Evolutionary conservation across 2,888 invertebrate species (phyloP), one percentile per base, ranked within the genome.

Genomic region (Tenthredo mesomela): DNA sequence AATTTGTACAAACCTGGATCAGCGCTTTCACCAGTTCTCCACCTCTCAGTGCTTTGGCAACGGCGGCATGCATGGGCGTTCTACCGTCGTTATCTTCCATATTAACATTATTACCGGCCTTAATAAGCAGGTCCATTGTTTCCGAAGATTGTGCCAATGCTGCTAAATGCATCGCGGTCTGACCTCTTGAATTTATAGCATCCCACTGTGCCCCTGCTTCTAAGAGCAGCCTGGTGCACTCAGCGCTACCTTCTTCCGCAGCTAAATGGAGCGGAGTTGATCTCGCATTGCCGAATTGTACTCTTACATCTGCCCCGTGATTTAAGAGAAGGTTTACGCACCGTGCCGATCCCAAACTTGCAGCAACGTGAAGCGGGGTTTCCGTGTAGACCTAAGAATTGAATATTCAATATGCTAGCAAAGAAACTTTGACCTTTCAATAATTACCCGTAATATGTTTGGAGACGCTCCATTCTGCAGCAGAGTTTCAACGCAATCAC

Each of bases 241-340:
- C 96, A 0, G 95, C 95, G 90, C 97, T 97, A 7, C 98, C 97
- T 89, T 98, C 98, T 91, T 98, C 97, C 0, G 98, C 97, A 6
- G 98, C 97, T 88, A 98, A 94, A 93, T 98, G 98, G 43, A 98
- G 93, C 1, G 98, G 97, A 0, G 98, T 98, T 82, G 96, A 95
- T 89, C 96, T 95, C 33, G 95, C 95, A 1, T 94, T 91, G 0
- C 97, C 97, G 87, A 96, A 94, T 86, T 97, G 96, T 0, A 97
- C 96, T 80, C 96, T 94, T 0, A 97, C 96, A 89, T 97, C 97
- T 0, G 98, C 97, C 33, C 98, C 97, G 88, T 96, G 95, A 84
- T 95, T 95, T 85, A 98, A 94, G 33, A 98, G 94, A 86, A 98
- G 93, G 92, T 96, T 95, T 58, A 97, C 95, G 91, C 96, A 97